Conservation (phyloP, 2,888 invertebrate species). For the Caenorhabditis angaria region DNA sequence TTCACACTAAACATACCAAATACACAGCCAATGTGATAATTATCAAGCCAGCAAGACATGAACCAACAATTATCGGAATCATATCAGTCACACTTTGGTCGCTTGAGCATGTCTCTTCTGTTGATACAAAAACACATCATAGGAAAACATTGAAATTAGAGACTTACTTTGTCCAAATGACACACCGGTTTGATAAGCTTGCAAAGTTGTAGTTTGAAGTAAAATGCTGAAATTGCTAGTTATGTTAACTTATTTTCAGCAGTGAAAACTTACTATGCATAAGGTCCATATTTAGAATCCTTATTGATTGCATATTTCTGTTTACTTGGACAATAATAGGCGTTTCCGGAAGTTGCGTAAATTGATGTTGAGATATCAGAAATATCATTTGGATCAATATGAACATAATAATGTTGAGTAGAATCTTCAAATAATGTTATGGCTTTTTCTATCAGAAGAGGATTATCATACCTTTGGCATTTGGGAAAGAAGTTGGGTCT, state of each 20-base stretch:
- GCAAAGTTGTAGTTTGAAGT: slow-evolving; percentile 41
- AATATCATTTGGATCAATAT: slow-evolving; percentile 22
- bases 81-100: slow-evolving; percentile 53
- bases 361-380: slow-evolving; percentile 33
- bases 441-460: not conserved
- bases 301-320: slow-evolving; percentile 53
- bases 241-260: not conserved
- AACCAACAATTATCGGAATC: slow-evolving; percentile 55
- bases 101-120: slow-evolving; percentile 48
- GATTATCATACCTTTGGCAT: slow-evolving; percentile 24
- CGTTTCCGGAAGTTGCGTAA: slow-evolving; percentile 29
- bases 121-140: not conserved
- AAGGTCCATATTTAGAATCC: slow-evolving; percentile 35
- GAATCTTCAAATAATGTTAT: slow-evolving; percentile 5
- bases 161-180: slow-evolving; percentile 36
- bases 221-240: slow-evolving; percentile 28
- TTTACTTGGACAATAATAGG: slow-evolving; percentile 50
- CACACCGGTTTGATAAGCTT: slow-evolving; percentile 39
- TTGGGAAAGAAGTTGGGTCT: slow-evolving; percentile 32
- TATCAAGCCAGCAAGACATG: slow-evolving; percentile 49
- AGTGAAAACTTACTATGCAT: slow-evolving; percentile 41
- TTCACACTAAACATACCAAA: slow-evolving; percentile 34
- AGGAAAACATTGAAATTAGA: not conserved
- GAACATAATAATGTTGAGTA: slow-evolving; percentile 28
- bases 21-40: slow-evolving; percentile 49